Conservation (phyloP, 2,797 vertebrate genomes). For the Onychomys arenicola region DNA sequence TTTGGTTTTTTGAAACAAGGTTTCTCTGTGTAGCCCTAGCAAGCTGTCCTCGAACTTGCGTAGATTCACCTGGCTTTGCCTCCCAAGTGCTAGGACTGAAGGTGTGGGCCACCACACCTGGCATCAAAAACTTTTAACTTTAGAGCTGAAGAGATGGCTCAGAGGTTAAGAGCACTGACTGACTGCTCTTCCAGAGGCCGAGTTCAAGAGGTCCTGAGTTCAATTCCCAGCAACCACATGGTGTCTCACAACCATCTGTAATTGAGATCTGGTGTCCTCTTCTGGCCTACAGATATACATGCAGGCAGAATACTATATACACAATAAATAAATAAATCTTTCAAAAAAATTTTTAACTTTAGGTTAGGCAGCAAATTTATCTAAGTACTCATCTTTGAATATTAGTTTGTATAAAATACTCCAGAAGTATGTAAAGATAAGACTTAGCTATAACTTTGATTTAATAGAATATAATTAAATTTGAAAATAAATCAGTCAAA, state of each 20-base stretch:
- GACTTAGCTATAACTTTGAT: slow-evolving; percentile 19
- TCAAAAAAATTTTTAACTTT: not conserved
- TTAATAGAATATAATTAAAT: slow-evolving; percentile 29
- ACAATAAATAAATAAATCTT: no score
- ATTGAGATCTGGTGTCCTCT: no score
- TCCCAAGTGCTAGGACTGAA: no score
- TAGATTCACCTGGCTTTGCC: no score
- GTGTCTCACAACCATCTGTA: not conserved
- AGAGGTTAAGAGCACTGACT: not conserved
- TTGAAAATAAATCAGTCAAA: not conserved
- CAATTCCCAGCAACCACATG: not conserved
- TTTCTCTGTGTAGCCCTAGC: no score
- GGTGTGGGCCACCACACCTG: no score
- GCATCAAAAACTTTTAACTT: no score
- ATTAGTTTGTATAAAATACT: slow-evolving; percentile 35
- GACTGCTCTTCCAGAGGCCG: not conserved
- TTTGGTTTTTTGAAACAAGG: no score
- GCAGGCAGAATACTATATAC: no score
- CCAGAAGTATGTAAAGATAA: not conserved
- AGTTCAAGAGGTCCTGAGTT: no score
- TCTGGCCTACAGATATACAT: no score
- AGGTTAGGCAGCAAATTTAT: slow-evolving; percentile 28
- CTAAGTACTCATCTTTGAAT: slow-evolving; percentile 14
- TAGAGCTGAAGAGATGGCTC: not conserved
- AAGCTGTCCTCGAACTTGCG: no score